Base-by-base conservation (phyloP, 1,140 invertebrate species). In the Venturia canescens region DNA sequence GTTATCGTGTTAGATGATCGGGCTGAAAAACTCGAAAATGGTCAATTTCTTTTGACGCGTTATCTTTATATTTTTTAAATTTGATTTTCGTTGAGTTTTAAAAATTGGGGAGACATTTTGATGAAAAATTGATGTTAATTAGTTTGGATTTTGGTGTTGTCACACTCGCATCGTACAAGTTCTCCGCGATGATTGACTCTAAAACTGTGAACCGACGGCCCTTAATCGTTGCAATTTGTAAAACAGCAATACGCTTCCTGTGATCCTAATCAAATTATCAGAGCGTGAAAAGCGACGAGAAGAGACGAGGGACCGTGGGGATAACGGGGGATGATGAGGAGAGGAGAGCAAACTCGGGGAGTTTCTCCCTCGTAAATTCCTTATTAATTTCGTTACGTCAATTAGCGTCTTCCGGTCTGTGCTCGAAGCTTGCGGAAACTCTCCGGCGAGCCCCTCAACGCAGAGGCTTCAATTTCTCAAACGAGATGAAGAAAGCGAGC, bases 311-410 rank as follows among this genome's bases (percentile, higher is more conserved):
- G 21, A 26, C 23, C 27, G 5, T 26, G n/a, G n/a, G 23, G 60
- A 63, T 44, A 44, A 26, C 4, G 72, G 50, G 16, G 27, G 74
- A 21, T 1, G 26, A 27, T 7, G 13, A 27, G 50, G 13, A 29
- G 21, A 63, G 31, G 21, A 77, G 75, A 77, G 75, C 57, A 26
- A 66, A 77, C n/a, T 66, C 26, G 31, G 1, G n/a, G 75, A 77
- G 75, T 77, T 77, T 77, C 60, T 29, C 31, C 57, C 75, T 77
- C 75, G 75, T 77, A 77, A 77, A 77, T 77, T 66, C 75, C 60
- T 77, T 77, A 77, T 77, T 77, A 77, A 77, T 77, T 77, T 77
- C 75, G 75, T 77, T 77, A 77, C 75, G 75, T 77, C 75, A 77
- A 77, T 77, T 77, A 77, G 75, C 75, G 75, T 77, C 57, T 77